A percentile compares a stretch with the other conserved stretches of the same genome.
Evolutionary conservation across 2,113 vertebrate species (phyloP).

Genomic region (Hipposideros armiger): DNA sequence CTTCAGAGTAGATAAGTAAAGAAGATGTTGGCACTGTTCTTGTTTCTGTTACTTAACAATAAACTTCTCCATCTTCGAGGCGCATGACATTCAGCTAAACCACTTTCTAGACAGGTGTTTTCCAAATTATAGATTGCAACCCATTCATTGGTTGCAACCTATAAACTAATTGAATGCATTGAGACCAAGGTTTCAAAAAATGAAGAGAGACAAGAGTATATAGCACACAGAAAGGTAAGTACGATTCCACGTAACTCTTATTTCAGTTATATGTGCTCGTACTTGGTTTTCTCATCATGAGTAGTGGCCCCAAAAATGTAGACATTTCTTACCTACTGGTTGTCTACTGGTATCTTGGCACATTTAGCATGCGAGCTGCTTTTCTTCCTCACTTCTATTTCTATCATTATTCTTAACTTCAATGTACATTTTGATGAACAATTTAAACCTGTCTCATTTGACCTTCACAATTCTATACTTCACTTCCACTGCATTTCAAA

Average conservation of each 20-base stretch:
- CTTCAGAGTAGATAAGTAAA: not conserved
- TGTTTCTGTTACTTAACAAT: not conserved
- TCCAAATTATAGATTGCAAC: not conserved
- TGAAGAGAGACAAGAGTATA: not conserved
- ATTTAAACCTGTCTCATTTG: not conserved
- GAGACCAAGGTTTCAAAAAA: slow-evolving; percentile 26
- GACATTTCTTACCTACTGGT: not conserved
- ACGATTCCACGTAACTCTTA: slow-evolving; percentile 10
- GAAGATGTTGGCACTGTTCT: not conserved
- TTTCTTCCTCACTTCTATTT: not conserved
- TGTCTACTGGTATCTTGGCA: not conserved
- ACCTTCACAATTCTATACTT: slow-evolving; percentile 17
- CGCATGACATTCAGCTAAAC: not conserved
- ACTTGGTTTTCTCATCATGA: slow-evolving; percentile 9
- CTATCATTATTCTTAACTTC: slow-evolving; percentile 7
- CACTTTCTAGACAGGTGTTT: not conserved
- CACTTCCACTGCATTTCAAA: slow-evolving; percentile 51
- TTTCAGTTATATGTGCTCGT: not conserved
- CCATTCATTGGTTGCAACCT: not conserved
- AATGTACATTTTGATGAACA: not conserved
- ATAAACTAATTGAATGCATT: slow-evolving; percentile 20
- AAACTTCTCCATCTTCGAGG: not conserved
- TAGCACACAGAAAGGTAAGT: slow-evolving; percentile 19
- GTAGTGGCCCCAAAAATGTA: not conserved
- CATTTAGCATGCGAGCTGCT: not conserved